Evolutionary conservation across 2,113 vertebrate genomes (phyloP).

Genomic region (Archilochus colubris): DNA sequence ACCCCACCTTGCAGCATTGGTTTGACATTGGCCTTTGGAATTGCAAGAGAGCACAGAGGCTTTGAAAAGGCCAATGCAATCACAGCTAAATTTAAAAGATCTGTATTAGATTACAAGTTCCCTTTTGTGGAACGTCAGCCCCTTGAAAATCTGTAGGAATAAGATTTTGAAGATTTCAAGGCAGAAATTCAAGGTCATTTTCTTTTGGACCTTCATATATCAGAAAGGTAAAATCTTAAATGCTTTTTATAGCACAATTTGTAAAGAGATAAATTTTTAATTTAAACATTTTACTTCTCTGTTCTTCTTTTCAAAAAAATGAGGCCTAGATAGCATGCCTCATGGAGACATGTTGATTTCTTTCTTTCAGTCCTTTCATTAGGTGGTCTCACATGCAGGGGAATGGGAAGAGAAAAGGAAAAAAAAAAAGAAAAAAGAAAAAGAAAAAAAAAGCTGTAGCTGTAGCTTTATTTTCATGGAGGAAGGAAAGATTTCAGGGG

Average conservation of each 20-base stretch:
- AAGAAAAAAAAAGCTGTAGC: too few species aligned
- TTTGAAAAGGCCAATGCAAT: background rate
- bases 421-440: too few species aligned
- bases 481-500: background rate
- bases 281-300: background rate
- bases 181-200: slow-evolving; percentile 4
- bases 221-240: background rate
- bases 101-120: background rate
- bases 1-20: accelerated
- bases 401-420: background rate
- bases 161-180: background rate
- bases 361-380: background rate
- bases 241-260: background rate
- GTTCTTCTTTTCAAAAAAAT: background rate
- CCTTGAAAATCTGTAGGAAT: background rate
- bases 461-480: background rate
- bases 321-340: background rate
- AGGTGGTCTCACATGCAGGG: background rate
- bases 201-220: background rate
- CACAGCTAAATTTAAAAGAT: background rate
- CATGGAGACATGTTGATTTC: background rate
- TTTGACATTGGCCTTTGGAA: background rate
- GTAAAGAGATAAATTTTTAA: background rate
- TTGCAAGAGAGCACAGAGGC: background rate
- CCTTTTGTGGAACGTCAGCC: background rate